These are phyloP conservation scores for Megaptera novaeangliae DNA, from an alignment of 2,113 vertebrate genomes.

Conservation along the genomic window DNA sequence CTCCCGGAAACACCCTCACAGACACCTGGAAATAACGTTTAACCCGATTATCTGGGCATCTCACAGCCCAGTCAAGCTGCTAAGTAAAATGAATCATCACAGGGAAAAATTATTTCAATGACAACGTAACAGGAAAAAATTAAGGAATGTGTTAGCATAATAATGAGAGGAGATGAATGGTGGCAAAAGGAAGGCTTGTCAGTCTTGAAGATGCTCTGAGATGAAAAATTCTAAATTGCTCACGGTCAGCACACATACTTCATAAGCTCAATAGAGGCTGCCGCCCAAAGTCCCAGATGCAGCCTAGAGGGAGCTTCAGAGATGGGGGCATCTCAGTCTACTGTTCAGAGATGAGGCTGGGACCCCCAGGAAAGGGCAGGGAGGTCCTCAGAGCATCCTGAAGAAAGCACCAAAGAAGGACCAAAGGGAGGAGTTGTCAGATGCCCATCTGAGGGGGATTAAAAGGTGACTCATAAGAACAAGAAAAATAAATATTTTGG, in stretches of 20 bases:
- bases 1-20: not conserved
- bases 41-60: not conserved
- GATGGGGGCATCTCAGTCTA: not conserved
- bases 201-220: not conserved
- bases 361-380: not conserved
- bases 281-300: not conserved
- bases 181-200: not conserved
- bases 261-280: too few relatives aligned
- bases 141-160: not conserved
- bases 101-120: not conserved
- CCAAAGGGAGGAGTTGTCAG: not conserved
- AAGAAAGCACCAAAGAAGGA: not conserved
- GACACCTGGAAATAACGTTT: not conserved
- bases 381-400: not conserved
- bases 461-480: not conserved
- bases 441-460: not conserved
- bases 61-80: not conserved
- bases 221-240: not conserved
- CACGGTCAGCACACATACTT: not conserved
- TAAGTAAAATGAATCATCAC: not conserved
- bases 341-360: not conserved
- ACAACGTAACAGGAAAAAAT: not conserved
- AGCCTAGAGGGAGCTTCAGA: not conserved
- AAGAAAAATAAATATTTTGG: not conserved
- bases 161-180: not conserved